A percentile compares a stretch with the other conserved stretches of the same genome.
These are phyloP conservation scores for Lipophrys pholis DNA, from an alignment of 2,113 vertebrate species.

Conservation along the genomic window DNA sequence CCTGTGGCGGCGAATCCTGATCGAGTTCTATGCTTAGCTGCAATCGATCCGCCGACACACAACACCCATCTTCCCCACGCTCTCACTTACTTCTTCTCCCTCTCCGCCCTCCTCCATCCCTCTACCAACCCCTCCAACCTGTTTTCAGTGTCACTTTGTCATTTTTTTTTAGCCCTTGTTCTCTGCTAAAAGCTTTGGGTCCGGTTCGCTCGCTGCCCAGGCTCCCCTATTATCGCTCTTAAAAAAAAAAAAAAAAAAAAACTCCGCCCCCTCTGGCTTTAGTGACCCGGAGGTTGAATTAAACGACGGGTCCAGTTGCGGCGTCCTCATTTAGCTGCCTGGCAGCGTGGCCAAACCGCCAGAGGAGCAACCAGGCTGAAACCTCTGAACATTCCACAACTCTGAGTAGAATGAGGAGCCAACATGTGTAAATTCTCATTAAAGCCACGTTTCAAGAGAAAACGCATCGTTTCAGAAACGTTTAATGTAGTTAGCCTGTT, in stretches of 20 bases:
- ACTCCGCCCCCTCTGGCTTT: no score
- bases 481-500: no score
- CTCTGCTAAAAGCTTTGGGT: constrained; percentile 69
- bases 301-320: background rate
- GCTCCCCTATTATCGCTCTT: constrained; percentile 66
- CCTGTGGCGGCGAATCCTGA: constrained; percentile 60
- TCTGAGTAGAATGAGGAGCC: constrained; percentile 16
- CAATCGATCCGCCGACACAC: constrained; percentile 72
- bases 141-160: constrained; percentile 65
- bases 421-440: background rate
- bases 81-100: constrained; percentile 45
- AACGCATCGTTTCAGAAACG: no score
- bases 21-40: constrained; percentile 66
- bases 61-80: constrained; percentile 58
- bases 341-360: background rate
- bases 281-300: no score
- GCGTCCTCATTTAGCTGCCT: constrained; percentile 32
- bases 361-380: background rate
- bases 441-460: background rate
- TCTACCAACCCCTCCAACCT: constrained; percentile 34
- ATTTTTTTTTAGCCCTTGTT: constrained; percentile 65
- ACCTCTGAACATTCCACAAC: constrained; percentile 3
- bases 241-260: no score
- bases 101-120: constrained; percentile 9
- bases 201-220: constrained; percentile 31